Evolutionary conservation across 2,888 invertebrate species (phyloP).

Genomic region (Itoplectis maculator): DNA sequence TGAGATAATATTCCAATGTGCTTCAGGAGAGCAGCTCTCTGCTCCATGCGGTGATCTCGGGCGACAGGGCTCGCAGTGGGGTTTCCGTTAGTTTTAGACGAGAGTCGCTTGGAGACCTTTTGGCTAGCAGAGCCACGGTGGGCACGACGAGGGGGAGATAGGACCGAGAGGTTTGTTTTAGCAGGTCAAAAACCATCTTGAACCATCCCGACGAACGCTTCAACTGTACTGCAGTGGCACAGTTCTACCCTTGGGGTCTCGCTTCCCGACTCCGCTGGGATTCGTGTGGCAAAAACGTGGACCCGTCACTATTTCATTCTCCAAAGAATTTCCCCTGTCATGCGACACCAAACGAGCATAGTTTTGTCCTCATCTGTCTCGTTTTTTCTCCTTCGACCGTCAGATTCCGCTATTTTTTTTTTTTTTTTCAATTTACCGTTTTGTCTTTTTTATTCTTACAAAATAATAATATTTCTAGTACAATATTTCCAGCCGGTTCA

Average conservation of each 20-base stretch:
- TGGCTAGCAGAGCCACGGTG: slow-evolving; percentile 24
- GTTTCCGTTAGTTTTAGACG: slow-evolving; percentile 60
- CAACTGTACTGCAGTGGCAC: background rate
- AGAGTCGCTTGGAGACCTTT: slow-evolving; percentile 2
- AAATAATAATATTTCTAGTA: background rate
- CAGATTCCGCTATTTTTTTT: slow-evolving; percentile 11
- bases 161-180: slow-evolving; percentile 74
- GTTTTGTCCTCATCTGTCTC: slow-evolving; percentile 13
- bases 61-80: slow-evolving; percentile 50
- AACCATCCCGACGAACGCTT: slow-evolving; percentile 27
- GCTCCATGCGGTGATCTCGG: slow-evolving; percentile 38
- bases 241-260: background rate
- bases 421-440: slow-evolving; percentile 18
- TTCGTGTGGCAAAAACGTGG: slow-evolving; percentile 69
- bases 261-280: background rate
- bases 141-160: slow-evolving; percentile 69
- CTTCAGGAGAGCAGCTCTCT: background rate
- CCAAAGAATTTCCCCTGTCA: slow-evolving; percentile 62
- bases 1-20: slow-evolving; percentile 55
- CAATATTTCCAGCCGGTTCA: too few species aligned
- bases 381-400: too few species aligned
- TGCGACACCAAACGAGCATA: slow-evolving; percentile 34
- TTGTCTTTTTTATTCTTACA: background rate
- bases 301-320: slow-evolving; percentile 53
- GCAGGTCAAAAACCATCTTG: slow-evolving; percentile 77